Percentiles rank a stretch among this genome's conserved stretches.
These are phyloP conservation scores for Drosophila atripex DNA, from an alignment of 2,888 invertebrate species.

Conservation along the genomic window DNA sequence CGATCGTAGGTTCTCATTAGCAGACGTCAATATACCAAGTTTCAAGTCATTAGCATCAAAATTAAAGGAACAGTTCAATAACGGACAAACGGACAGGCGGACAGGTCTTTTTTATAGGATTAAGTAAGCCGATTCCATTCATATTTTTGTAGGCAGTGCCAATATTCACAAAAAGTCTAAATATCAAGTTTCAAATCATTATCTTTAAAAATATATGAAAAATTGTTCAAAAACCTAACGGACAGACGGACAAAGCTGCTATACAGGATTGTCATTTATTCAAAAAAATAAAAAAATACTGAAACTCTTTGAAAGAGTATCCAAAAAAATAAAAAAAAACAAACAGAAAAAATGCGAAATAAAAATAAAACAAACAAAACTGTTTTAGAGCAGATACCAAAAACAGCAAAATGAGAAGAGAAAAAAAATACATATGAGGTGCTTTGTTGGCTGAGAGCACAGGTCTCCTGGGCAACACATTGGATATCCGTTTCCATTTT, in stretches of 20 bases:
- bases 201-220: too few species aligned
- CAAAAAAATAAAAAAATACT: not conserved
- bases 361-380: not conserved
- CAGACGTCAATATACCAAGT: not conserved
- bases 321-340: not conserved
- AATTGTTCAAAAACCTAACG: too few species aligned
- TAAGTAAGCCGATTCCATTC: too few species aligned
- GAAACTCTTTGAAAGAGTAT: not conserved
- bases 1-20: not conserved
- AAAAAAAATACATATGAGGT: slow-evolving; percentile 9
- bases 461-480: slow-evolving; percentile 57
- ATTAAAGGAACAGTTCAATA: not conserved
- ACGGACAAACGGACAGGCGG: too few species aligned
- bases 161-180: too few species aligned
- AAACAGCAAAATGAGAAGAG: not conserved
- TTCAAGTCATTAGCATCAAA: not conserved
- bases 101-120: too few species aligned
- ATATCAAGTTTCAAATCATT: too few species aligned
- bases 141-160: too few species aligned
- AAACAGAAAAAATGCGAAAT: not conserved
- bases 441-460: slow-evolving; percentile 28
- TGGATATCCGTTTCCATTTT: slow-evolving; percentile 56
- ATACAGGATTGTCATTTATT: not conserved
- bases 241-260: too few species aligned
- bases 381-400: not conserved